These are phyloP conservation scores for Carassius gibelio DNA, from an alignment of 2,113 vertebrate species.

Conservation along the genomic window DNA sequence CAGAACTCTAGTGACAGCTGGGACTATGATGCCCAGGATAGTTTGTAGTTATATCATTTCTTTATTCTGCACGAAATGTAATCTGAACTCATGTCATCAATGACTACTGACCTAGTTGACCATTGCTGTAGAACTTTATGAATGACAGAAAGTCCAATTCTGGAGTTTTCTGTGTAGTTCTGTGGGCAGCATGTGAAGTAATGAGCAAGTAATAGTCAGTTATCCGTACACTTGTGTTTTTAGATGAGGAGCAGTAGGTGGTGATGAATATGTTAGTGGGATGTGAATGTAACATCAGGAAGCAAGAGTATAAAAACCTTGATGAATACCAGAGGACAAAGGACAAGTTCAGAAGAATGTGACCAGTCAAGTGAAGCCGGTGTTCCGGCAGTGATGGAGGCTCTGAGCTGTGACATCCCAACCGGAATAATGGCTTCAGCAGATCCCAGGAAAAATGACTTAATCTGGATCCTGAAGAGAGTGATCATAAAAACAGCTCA, in stretches of 20 bases:
- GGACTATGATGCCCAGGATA: neutral
- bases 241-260: neutral
- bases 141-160: too few relatives aligned
- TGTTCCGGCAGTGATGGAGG: neutral
- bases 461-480: conserved; percentile 3
- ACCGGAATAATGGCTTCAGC: conserved; percentile 17
- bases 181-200: neutral
- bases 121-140: too few relatives aligned
- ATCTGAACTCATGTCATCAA: neutral
- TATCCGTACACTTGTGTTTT: neutral
- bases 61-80: neutral
- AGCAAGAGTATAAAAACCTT: neutral
- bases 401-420: neutral
- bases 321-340: neutral
- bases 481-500: neutral
- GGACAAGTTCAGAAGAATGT: conserved; percentile 5
- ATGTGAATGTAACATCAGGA: conserved; percentile 6
- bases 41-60: neutral
- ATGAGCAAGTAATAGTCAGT: neutral
- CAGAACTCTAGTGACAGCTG: neutral
- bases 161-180: too few relatives aligned
- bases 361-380: neutral
- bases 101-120: neutral
- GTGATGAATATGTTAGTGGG: neutral
- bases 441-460: conserved; percentile 9